Conservation (phyloP, 2,113 vertebrate genomes). For the Stigmatopora argus region DNA sequence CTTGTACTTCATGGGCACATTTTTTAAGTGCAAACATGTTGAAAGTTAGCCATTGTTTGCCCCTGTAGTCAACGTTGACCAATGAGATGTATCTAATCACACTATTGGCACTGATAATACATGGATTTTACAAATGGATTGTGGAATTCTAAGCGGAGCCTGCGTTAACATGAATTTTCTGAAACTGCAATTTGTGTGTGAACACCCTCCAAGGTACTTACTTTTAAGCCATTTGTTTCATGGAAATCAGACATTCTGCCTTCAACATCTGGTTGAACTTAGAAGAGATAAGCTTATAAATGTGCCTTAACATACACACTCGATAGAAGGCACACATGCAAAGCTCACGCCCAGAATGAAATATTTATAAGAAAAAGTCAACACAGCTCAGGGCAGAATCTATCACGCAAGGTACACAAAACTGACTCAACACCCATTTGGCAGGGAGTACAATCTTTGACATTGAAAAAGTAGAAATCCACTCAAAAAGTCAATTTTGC, state of each 20-base stretch:
- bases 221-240: not conserved
- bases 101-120: not conserved
- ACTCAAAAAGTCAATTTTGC: not conserved
- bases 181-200: not conserved
- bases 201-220: not conserved
- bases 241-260: not conserved
- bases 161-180: not conserved
- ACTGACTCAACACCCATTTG: constrained; percentile 5
- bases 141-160: not conserved
- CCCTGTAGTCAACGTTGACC: not conserved
- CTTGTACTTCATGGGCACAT: not conserved
- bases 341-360: constrained; percentile 21
- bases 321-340: not conserved
- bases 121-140: not conserved
- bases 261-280: not conserved
- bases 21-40: not conserved
- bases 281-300: not conserved
- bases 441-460: not conserved
- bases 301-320: not conserved
- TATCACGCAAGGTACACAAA: not conserved
- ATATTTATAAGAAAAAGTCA: constrained; percentile 34
- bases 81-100: not conserved
- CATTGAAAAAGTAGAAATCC: not conserved
- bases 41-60: not conserved
- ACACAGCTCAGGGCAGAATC: constrained; percentile 6